Conservation (phyloP, 1,140 invertebrate genomes). For the Aphaenogaster rudis region DNA sequence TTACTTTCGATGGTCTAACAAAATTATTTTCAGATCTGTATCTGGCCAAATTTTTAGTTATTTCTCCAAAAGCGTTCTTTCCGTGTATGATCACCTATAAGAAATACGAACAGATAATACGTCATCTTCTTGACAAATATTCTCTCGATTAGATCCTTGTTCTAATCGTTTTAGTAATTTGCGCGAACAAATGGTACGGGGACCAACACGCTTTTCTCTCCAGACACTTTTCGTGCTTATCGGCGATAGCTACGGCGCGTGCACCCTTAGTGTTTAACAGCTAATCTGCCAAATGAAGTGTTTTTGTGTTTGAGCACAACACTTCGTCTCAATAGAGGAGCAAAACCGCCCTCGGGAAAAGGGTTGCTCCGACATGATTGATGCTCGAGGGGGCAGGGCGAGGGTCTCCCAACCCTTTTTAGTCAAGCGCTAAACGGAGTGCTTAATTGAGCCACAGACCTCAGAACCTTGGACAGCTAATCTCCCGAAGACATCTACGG, state of each 20-base stretch:
- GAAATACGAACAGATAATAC: background rate
- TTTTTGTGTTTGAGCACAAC: slow-evolving; percentile 87
- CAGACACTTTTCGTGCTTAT: slow-evolving; percentile 57
- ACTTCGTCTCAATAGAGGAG: slow-evolving; percentile 86
- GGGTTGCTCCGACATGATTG: slow-evolving; percentile 87
- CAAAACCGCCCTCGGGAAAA: slow-evolving; percentile 86
- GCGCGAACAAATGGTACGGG: slow-evolving; percentile 32
- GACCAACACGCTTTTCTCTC: slow-evolving; percentile 57
- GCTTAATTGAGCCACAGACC: slow-evolving; percentile 87
- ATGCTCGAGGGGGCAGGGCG: slow-evolving; percentile 83
- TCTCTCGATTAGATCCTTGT: slow-evolving; percentile 46
- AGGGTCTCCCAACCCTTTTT: slow-evolving; percentile 83
- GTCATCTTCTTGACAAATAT: background rate
- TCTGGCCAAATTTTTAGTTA: no score
- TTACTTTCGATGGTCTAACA: no score
- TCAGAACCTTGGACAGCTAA: slow-evolving; percentile 85
- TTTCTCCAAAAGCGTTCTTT: no score
- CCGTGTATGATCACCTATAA: background rate
- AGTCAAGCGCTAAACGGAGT: slow-evolving; percentile 83
- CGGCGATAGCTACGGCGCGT: slow-evolving; percentile 60
- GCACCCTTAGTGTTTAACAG: slow-evolving; percentile 85
- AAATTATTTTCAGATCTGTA: no score
- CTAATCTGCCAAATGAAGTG: slow-evolving; percentile 88
- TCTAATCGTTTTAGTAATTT: slow-evolving; percentile 67
- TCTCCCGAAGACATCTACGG: slow-evolving; percentile 78